These are phyloP conservation scores for Ascidia mentula DNA, from an alignment of 23 tunicate genomes.

Conservation along the genomic window DNA sequence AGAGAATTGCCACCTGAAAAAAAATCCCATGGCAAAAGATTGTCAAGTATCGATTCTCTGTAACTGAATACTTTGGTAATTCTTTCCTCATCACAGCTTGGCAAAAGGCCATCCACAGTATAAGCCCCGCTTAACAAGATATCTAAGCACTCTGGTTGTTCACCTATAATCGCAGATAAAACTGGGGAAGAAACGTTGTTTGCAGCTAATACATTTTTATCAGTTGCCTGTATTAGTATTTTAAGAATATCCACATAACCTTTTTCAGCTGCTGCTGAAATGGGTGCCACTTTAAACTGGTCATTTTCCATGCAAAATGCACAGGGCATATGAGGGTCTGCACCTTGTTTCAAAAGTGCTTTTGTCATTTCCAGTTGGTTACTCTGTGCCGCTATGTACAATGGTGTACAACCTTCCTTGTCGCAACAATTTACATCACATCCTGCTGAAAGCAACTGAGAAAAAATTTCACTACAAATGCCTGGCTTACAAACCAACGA, in stretches of 20 bases:
- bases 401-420: constrained; percentile 29
- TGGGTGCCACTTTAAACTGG: constrained; percentile 21
- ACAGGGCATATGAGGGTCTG: constrained; percentile 30
- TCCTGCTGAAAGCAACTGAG: constrained; percentile 11
- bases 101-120: neutral
- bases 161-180: constrained; percentile 17
- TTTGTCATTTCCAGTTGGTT: neutral
- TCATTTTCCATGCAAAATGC: neutral
- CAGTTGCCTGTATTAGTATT: neutral
- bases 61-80: neutral
- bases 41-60: neutral
- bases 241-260: neutral
- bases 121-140: constrained; percentile 27
- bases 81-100: neutral
- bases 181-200: constrained; percentile 20
- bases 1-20: neutral
- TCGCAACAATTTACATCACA: constrained; percentile 49
- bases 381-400: constrained; percentile 49
- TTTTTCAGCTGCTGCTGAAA: constrained; percentile 31
- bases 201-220: neutral
- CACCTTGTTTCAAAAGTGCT: constrained; percentile 15
- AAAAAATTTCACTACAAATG: constrained; percentile 16
- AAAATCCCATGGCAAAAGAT: constrained; percentile 23
- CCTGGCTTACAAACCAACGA: neutral
- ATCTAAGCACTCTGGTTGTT: constrained; percentile 11